Conservation (phyloP, 2,797 vertebrate species). For the Enteromius fasciolatus region DNA sequence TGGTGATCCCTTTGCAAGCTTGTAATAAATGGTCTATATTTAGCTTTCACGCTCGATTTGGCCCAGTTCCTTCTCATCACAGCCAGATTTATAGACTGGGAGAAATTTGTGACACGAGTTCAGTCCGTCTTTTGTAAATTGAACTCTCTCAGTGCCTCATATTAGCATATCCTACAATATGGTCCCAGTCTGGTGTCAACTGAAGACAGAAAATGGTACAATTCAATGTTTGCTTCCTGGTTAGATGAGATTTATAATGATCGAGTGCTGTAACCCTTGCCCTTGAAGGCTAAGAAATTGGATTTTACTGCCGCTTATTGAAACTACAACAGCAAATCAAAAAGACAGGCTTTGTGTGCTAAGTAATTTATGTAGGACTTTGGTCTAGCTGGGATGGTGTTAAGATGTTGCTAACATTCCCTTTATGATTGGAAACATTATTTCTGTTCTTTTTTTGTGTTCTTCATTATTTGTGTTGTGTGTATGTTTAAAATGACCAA, state of each 20-base stretch:
- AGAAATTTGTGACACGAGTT: not conserved
- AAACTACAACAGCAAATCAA: slow-evolving; percentile 37
- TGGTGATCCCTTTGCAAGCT: not conserved
- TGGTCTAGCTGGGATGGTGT: slow-evolving; percentile 20
- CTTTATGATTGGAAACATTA: not conserved
- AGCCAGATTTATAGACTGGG: slow-evolving; percentile 2
- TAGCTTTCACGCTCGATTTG: not conserved
- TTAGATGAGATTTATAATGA: slow-evolving; percentile 8
- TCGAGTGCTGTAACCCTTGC: slow-evolving; percentile 24
- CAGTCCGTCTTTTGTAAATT: slow-evolving; percentile 2
- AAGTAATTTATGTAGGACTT: slow-evolving; percentile 35
- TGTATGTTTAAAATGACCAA: not conserved
- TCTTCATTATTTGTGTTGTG: not conserved
- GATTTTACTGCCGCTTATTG: slow-evolving; percentile 9
- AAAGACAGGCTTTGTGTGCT: slow-evolving; percentile 16
- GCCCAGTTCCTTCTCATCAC: not conserved
- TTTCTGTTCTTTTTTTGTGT: not conserved
- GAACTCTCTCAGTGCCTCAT: slow-evolving; percentile 6
- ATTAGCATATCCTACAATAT: slow-evolving; percentile 32
- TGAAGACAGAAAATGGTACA: not conserved
- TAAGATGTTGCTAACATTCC: not conserved
- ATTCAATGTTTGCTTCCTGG: slow-evolving; percentile 1
- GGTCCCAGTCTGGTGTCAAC: not conserved
- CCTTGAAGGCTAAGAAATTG: not conserved
- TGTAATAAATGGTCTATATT: slow-evolving; percentile 9